Evolutionary conservation across 1,140 invertebrate genomes (phyloP).

Genomic region (Polypedilum pembai): DNA sequence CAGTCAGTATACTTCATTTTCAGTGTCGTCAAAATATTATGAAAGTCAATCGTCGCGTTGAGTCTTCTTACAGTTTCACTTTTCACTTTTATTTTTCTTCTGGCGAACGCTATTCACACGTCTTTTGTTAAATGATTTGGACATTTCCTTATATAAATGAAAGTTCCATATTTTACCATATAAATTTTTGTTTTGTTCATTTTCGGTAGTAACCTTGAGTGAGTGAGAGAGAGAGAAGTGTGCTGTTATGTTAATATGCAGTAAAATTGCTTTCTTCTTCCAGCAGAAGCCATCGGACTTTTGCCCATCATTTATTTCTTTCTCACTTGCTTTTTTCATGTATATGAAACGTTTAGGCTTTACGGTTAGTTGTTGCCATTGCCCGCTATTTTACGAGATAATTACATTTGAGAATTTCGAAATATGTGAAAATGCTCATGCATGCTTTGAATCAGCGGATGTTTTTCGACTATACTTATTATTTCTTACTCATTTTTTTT

Average conservation of each 20-base stretch:
- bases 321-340: neutral
- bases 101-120: neutral
- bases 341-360: neutral
- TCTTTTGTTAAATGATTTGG: conserved; percentile 18
- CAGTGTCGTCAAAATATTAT: conserved; percentile 18
- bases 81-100: conserved; percentile 19
- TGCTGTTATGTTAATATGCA: neutral
- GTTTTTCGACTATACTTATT: neutral
- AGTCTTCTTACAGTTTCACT: neutral
- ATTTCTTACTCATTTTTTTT: neutral
- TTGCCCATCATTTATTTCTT: no score
- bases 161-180: neutral
- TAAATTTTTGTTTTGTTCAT: neutral
- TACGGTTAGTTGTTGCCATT: conserved; percentile 8
- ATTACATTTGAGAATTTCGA: conserved; percentile 7
- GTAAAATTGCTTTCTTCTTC: neutral
- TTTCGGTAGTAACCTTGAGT: neutral
- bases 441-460: neutral
- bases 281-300: no score
- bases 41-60: neutral
- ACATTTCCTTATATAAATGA: conserved; percentile 19
- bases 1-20: neutral
- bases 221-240: neutral
- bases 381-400: conserved; percentile 15
- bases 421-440: conserved; percentile 12